phyloP scores from a whole-genome alignment of 2,113 vertebrate species.

The Sminthopsis crassicaudata region DNA sequence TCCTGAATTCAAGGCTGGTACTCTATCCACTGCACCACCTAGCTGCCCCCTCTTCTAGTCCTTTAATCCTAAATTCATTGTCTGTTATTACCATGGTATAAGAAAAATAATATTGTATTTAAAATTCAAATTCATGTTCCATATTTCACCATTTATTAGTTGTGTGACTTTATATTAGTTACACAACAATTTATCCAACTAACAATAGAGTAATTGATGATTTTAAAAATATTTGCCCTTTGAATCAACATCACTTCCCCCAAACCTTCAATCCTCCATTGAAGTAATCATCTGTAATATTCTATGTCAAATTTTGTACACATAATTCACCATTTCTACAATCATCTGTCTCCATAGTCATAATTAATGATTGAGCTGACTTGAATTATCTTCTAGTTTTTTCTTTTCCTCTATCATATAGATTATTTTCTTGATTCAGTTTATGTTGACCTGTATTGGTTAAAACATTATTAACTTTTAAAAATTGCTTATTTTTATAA shows the following conservation, averaged over 20 bases:
- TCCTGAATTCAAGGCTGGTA: no score
- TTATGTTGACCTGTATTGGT: background rate
- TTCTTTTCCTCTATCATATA: background rate
- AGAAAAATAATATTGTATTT: background rate
- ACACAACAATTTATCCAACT: background rate
- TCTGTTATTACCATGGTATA: constrained; percentile 5
- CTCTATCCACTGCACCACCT: no score
- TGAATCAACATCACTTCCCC: accelerated
- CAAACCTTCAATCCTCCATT: background rate
- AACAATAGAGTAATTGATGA: background rate
- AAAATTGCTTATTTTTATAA: background rate
- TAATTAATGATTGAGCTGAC: background rate
- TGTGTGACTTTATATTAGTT: background rate
- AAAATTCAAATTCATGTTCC: background rate
- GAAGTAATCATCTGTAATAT: background rate
- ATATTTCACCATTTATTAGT: background rate
- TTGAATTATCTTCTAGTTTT: background rate
- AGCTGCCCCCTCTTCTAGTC: accelerated
- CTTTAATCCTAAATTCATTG: background rate
- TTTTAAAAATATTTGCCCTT: background rate
- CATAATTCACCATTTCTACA: background rate
- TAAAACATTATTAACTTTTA: background rate
- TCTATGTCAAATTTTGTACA: background rate
- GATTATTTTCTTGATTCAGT: background rate
- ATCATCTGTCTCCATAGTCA: background rate